Evolutionary conservation across 1,140 invertebrate species (phyloP).

Genomic region (Trypoxylus dichotomus): DNA sequence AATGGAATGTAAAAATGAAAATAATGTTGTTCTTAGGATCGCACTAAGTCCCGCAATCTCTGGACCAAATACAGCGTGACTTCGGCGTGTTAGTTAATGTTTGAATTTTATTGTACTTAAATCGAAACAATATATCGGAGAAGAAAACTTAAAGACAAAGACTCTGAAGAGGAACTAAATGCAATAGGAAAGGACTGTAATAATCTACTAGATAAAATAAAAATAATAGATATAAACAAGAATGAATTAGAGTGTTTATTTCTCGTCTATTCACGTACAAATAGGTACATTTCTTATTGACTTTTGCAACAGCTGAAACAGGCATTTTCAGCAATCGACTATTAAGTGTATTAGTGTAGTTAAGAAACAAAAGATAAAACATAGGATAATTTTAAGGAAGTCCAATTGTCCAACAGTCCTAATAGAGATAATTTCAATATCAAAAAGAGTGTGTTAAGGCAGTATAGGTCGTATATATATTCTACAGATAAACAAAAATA

Average conservation of each 20-base stretch:
- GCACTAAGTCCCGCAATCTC: too few species aligned
- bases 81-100: too few species aligned
- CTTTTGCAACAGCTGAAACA: neutral
- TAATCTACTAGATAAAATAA: neutral
- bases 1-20: too few species aligned
- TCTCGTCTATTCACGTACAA: neutral
- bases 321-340: slow-evolving; percentile 3
- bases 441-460: slow-evolving; percentile 26
- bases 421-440: neutral
- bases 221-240: neutral
- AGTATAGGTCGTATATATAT: neutral
- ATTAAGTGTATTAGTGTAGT: neutral
- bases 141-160: neutral
- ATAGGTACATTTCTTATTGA: neutral
- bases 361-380: neutral
- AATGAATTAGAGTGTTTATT: slow-evolving; percentile 3
- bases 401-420: slow-evolving; percentile 17
- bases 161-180: slow-evolving; percentile 2
- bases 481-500: slow-evolving; percentile 19
- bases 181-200: neutral
- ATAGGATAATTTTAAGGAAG: slow-evolving; percentile 1
- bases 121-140: neutral
- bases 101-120: neutral
- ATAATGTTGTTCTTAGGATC: too few species aligned
- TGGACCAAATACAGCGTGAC: too few species aligned